Evolutionary conservation across 2,797 vertebrate species (phyloP).

Genomic region (Knipowitschia caucasica): DNA sequence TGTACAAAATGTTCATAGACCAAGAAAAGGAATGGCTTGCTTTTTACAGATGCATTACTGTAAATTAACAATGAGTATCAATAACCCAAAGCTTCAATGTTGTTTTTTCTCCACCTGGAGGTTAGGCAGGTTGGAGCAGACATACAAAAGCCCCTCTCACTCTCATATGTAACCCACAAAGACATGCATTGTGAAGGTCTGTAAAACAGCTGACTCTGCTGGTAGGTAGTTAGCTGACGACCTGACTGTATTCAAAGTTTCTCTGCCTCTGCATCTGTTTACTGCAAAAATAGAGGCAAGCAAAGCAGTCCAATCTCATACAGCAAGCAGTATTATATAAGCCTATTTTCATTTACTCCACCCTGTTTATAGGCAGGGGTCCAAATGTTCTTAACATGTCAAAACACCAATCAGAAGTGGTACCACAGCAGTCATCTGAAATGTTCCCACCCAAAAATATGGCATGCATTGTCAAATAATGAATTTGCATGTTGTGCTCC

Average conservation of each 20-base stretch:
- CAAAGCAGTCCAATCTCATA: slow-evolving; percentile 34
- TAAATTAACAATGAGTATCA: not conserved
- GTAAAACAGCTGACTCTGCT: slow-evolving; percentile 63
- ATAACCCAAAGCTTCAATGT: not conserved
- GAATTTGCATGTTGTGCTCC: slow-evolving; percentile 62
- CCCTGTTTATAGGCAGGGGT: slow-evolving; percentile 52
- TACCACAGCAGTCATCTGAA: not conserved
- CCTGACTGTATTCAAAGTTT: slow-evolving; percentile 42
- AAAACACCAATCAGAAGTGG: slow-evolving; percentile 13
- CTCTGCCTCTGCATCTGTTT: slow-evolving; percentile 33
- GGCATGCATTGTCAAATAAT: slow-evolving; percentile 59
- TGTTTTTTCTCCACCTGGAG: slow-evolving; percentile 30
- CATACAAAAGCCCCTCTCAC: slow-evolving; percentile 66
- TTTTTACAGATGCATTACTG: slow-evolving; percentile 9
- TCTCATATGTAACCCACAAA: slow-evolving; percentile 67
- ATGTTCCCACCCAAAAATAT: slow-evolving; percentile 46
- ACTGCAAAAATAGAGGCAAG: slow-evolving; percentile 36
- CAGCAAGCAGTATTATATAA: slow-evolving; percentile 64
- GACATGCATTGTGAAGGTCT: slow-evolving; percentile 58
- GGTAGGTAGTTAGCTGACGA: slow-evolving; percentile 56
- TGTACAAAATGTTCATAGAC: too few relatives aligned
- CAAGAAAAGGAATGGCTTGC: slow-evolving; percentile 6
- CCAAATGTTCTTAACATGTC: slow-evolving; percentile 37
- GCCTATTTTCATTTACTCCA: slow-evolving; percentile 61
- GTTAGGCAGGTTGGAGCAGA: slow-evolving; percentile 27